Evolutionary conservation across 2,888 invertebrate genomes (phyloP).

Genomic region (Drosophila affinis): DNA sequence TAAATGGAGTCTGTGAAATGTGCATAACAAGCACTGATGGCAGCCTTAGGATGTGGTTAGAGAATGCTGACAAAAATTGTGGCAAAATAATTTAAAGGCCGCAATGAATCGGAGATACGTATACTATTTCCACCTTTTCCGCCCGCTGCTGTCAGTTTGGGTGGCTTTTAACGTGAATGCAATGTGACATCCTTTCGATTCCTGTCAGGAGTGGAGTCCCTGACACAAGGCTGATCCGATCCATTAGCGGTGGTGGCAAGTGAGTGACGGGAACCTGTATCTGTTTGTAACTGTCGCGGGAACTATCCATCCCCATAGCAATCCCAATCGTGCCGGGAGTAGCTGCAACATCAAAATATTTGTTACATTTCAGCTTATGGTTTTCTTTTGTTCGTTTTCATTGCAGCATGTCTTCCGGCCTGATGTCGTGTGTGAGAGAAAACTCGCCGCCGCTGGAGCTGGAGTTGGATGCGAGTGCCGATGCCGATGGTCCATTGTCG

Average conservation of each 20-base stretch:
- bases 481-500: constrained; percentile 79
- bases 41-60: neutral
- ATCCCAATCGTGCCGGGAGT: neutral
- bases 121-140: neutral
- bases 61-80: neutral
- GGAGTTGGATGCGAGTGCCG: constrained; percentile 64
- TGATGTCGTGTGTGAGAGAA: constrained; percentile 84
- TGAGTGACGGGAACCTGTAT: constrained; percentile 21
- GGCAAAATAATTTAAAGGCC: neutral
- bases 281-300: neutral
- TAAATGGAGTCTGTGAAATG: neutral
- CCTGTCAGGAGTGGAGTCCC: constrained; percentile 10
- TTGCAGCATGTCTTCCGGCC: constrained; percentile 83
- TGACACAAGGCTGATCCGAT: constrained; percentile 19
- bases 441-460: constrained; percentile 83
- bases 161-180: constrained; percentile 32
- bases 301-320: neutral
- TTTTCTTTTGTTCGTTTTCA: constrained; percentile 9
- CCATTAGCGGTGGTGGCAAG: constrained; percentile 37
- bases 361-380: constrained; percentile 28
- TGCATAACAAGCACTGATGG: neutral
- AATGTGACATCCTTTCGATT: constrained; percentile 34
- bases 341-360: constrained; percentile 9
- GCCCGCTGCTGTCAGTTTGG: constrained; percentile 4
- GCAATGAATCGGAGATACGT: neutral